A percentile compares a stretch with the other conserved stretches of the same genome.
These are phyloP conservation scores for Diplazon laetatorius DNA, from an alignment of 2,888 invertebrate species.

Conservation along the genomic window DNA sequence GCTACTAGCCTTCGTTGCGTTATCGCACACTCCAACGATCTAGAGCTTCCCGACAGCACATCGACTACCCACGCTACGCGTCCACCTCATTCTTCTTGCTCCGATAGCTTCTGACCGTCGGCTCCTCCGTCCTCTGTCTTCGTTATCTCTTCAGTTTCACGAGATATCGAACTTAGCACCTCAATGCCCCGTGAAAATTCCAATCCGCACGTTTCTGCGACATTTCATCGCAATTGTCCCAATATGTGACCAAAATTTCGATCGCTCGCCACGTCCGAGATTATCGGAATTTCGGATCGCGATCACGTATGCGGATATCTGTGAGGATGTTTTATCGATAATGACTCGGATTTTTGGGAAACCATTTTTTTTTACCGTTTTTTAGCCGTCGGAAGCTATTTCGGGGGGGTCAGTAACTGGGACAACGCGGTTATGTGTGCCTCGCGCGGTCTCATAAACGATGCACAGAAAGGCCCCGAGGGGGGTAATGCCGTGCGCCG, in stretches of 20 bases:
- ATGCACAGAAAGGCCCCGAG: conserved; percentile 40
- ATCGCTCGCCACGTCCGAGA: background rate
- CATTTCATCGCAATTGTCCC: background rate
- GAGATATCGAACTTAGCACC: conserved; percentile 1
- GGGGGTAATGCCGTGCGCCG: conserved; percentile 68
- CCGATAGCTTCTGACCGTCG: conserved; percentile 20
- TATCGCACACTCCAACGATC: conserved; percentile 20
- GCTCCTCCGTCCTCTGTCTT: conserved; percentile 17
- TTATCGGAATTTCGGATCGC: background rate
- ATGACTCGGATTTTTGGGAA: background rate
- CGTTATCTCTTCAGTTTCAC: background rate
- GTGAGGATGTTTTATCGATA: background rate
- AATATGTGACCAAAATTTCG: conserved; percentile 21
- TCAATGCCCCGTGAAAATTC: background rate
- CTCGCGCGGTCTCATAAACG: conserved; percentile 39
- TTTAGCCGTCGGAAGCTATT: background rate
- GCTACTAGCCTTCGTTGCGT: conserved; percentile 15
- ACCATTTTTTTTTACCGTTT: background rate
- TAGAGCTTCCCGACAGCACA: conserved; percentile 25
- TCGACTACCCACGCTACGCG: conserved; percentile 32
- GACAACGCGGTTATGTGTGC: conserved; percentile 1
- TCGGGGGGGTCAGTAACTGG: conserved; percentile 34
- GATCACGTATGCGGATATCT: too few species aligned
- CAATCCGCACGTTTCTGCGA: background rate
- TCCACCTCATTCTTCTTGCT: conserved; percentile 5